phyloP scores from a whole-genome alignment of 92 coral and sea anemone species.

The Actinernus sp. region DNA sequence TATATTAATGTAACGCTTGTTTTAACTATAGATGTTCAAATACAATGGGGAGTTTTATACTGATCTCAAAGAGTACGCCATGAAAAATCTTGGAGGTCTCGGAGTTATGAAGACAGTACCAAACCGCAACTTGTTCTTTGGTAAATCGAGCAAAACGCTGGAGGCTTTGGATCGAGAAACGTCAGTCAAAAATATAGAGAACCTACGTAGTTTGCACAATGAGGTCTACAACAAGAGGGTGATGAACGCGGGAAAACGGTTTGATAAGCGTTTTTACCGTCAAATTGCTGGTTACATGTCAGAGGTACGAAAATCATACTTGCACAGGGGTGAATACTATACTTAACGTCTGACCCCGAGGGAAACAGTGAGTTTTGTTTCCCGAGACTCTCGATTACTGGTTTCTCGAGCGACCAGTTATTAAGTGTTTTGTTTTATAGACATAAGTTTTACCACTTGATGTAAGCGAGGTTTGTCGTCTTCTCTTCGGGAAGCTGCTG shows the following conservation, averaged over 20 bases:
- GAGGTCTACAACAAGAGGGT: constrained; percentile 8
- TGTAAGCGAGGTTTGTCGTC: no score
- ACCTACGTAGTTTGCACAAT: constrained; percentile 13
- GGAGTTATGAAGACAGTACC: constrained; percentile 7
- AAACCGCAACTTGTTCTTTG: neutral
- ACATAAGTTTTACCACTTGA: no score
- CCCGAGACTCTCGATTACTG: no score
- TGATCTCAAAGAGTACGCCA: constrained; percentile 11
- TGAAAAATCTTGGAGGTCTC: neutral
- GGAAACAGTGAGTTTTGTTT: no score
- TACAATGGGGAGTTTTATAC: constrained; percentile 2
- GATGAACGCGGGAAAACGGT: neutral
- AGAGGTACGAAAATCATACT: no score
- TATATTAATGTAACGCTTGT: no score
- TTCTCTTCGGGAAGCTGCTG: no score
- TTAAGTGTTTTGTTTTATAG: no score
- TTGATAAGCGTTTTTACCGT: neutral
- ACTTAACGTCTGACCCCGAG: no score
- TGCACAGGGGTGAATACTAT: no score
- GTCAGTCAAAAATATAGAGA: neutral
- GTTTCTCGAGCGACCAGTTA: no score
- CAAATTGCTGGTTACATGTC: constrained; percentile 3
- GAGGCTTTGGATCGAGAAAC: constrained; percentile 4
- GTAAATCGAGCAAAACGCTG: neutral
- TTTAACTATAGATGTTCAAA: no score